Evolutionary conservation across 2,113 vertebrate species (phyloP).

Genomic region (Barbus barbus): DNA sequence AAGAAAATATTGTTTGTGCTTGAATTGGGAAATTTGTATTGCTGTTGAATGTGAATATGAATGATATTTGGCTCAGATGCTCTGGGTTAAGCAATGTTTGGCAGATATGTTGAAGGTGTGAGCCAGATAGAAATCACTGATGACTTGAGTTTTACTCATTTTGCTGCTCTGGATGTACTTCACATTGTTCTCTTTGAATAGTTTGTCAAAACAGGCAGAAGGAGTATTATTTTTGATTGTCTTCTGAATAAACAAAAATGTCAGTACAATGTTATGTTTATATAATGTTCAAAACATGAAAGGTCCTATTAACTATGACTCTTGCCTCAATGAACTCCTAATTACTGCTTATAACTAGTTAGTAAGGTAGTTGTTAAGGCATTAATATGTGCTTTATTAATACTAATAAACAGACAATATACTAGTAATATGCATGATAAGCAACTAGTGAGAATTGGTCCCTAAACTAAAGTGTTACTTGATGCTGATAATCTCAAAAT

Average conservation of each 20-base stretch:
- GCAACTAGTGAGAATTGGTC: too few relatives aligned
- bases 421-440: too few relatives aligned
- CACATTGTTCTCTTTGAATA: background rate
- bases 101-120: constrained; percentile 1
- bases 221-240: background rate
- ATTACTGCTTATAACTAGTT: too few relatives aligned
- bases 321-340: too few relatives aligned
- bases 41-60: background rate
- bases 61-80: constrained; percentile 23
- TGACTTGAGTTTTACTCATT: background rate
- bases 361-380: too few relatives aligned
- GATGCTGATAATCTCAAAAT: too few relatives aligned
- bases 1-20: background rate
- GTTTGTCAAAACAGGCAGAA: background rate
- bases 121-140: constrained; percentile 6
- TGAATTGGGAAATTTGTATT: background rate
- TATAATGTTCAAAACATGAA: background rate
- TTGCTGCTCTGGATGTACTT: background rate
- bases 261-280: background rate
- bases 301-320: too few relatives aligned
- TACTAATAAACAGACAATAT: too few relatives aligned
- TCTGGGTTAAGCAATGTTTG: background rate
- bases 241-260: background rate
- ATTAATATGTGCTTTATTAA: too few relatives aligned
- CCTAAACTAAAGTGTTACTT: too few relatives aligned